Base-by-base conservation (phyloP, 2,113 vertebrate genomes). In the Megaleporinus macrocephalus region DNA sequence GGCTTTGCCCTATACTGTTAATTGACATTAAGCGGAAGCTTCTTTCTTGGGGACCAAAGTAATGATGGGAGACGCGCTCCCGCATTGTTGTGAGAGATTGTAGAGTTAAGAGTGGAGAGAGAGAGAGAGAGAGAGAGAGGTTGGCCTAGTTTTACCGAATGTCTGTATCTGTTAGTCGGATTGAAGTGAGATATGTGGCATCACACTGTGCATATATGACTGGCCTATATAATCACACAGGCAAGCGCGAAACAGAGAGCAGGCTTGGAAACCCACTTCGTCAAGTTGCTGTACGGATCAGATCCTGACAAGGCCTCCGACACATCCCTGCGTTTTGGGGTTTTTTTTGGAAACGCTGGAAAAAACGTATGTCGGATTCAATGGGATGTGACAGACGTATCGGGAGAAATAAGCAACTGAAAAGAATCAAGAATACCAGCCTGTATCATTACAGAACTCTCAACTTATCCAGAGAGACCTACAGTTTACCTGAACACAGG, bases 1-100 rank as follows among this genome's bases (percentile, higher is more conserved):
- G 33, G 53, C 69, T 47, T 84, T 85, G 63, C 70, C 49, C 68
- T 74, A 72, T 72, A 72, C 55, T 55, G 11, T 47, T 63, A 65
- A 84, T 55, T 63, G 2, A 84, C 76, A 30, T 57, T 14, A 71
- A 53, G 26, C 15, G 9, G 59, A 55, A 84, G 57, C 44, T 36
- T 41, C 53, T 68, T 36, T 53, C 53, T 74, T 4, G 27, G 29
- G 53, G 69, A 26, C 27, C n/a, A 70, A 75, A 57, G 53, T 41
- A 70, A 70, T 63, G 29, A 63, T 59, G 14, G 44, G 36, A 22
- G 76, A 65, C 55, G 22, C 55, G 3, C 4, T 1, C 5, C 5
- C 53, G 7, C 53, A 57, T 57, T 57, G 53, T n/a, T 22, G 53
- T 22, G 53, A 57, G 53, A 57, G 53, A n/a, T n/a, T 33, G 24